Base-by-base conservation (phyloP, 2,113 vertebrate genomes). In the Sitta europaea region DNA sequence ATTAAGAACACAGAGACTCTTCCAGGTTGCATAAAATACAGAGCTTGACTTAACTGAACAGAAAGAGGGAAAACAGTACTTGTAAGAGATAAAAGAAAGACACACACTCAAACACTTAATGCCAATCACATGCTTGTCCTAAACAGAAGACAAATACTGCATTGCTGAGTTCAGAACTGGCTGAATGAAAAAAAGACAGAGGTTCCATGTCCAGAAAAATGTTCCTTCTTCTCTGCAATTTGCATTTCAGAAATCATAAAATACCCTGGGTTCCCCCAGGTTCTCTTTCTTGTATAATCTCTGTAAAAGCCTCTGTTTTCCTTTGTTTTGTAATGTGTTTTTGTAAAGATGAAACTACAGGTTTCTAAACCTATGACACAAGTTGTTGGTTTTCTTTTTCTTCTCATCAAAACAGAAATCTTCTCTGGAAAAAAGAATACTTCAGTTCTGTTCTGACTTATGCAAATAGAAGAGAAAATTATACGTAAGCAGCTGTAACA, bases 191-290 rank as follows among this genome's bases (percentile, higher is more conserved):
- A 83, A 89, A 57, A 51, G 24, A 88, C 28, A 58, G 77, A 73
- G 42, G 15, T 73, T 88, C 47, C 29, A 48, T 16, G 18, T 54
- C 17, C 8, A 61, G 51, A 58, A 91, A 79, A 92, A 51, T 48
- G 48, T 54, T 36, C 54, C 42, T 80, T 70, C 51, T 65, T 79
- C 53, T 66, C 45, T 65, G 54, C 33, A 66, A 92, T 97, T 91
- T 97, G 54, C 82, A 94, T 93, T 92, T 78, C 70, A 90, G 53
- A 95, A 92, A 77, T 29, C 61, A 66, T 12, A 45, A 89, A 93
- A 77, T 73, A 54, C 9, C 47, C 33, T 68, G 14, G 5, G 51
- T 58, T 95, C 11, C 40, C 23, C 42, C 66, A n/a, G 42, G 57
- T 74, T 77, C 51, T 91, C 57, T 86, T 50, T 92, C 57, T 85